Evolutionary conservation across 2,113 vertebrate genomes (phyloP).

Genomic region (Poeciliopsis prolifica): DNA sequence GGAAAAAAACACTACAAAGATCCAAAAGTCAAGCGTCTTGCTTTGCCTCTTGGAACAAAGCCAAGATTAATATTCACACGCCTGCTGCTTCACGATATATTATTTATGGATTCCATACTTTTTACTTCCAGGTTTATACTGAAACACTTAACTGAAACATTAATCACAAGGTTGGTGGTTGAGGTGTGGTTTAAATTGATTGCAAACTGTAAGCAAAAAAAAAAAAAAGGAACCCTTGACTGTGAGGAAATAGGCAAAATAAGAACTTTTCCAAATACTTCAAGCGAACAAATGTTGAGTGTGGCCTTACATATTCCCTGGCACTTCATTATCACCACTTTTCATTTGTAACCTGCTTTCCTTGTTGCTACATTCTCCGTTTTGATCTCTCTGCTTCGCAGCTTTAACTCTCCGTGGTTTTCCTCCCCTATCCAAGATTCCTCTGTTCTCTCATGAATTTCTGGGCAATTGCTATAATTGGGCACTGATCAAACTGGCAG

Average conservation of each 20-base stretch:
- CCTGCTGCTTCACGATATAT: no score
- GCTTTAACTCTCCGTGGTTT: constrained; percentile 25
- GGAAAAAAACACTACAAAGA: no score
- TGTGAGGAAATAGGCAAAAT: background rate
- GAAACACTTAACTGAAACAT: background rate
- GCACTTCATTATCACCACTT: constrained; percentile 32
- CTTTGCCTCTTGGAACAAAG: no score
- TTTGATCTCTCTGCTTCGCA: constrained; percentile 25
- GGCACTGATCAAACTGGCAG: constrained; percentile 57
- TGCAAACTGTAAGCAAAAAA: background rate
- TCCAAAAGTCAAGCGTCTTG: no score
- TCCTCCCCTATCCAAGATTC: constrained; percentile 26
- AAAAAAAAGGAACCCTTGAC: background rate
- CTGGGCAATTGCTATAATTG: constrained; percentile 63
- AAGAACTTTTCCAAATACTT: background rate
- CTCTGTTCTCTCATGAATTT: constrained; percentile 48
- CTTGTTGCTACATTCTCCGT: constrained; percentile 14
- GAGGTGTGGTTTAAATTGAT: background rate
- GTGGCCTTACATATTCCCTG: constrained; percentile 1
- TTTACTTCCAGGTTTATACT: no score
- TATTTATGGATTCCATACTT: no score
- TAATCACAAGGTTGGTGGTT: background rate
- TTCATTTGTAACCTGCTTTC: constrained; percentile 16
- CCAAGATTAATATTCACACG: no score
- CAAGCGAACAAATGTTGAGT: background rate